A percentile compares a stretch with the other conserved stretches of the same genome.
Conservation (phyloP, 2,888 invertebrate genomes). For the Pedicia rivosa region DNA sequence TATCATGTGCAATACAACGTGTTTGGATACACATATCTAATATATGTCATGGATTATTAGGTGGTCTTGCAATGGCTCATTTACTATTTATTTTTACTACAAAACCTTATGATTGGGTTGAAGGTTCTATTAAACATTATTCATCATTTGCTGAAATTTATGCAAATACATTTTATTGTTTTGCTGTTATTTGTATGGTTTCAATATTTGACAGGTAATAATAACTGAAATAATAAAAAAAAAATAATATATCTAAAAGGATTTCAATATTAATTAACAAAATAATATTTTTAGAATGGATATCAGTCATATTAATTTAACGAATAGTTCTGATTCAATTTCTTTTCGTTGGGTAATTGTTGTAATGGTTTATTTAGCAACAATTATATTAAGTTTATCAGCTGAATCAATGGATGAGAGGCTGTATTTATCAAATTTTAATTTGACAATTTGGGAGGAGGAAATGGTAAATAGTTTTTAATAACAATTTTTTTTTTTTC, state of each 20-base stretch:
- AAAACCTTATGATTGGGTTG: conserved; percentile 28
- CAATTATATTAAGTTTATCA: conserved; percentile 30
- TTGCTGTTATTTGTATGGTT: conserved; percentile 36
- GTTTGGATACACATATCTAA: conserved; percentile 37
- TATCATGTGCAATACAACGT: conserved; percentile 33
- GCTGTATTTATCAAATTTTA: conserved; percentile 24
- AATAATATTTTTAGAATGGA: conserved; percentile 23
- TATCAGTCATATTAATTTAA: conserved; percentile 27
- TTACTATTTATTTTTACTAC: conserved; percentile 28
- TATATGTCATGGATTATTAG: conserved; percentile 38
- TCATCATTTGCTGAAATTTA: conserved; percentile 30
- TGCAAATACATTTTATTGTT: conserved; percentile 33
- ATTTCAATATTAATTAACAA: background rate
- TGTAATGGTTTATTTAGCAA: conserved; percentile 31
- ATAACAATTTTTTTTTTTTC: conserved; percentile 3
- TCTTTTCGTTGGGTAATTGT: conserved; percentile 31
- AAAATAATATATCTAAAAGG: background rate
- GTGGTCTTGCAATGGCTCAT: conserved; percentile 34
- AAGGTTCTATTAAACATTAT: conserved; percentile 24
- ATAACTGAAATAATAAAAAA: background rate
- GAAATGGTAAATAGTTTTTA: conserved; percentile 26
- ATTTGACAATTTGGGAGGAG: conserved; percentile 24
- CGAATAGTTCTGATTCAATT: conserved; percentile 26
- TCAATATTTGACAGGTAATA: conserved; percentile 40
- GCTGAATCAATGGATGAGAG: conserved; percentile 30